Base-by-base conservation (phyloP, 2,888 invertebrate genomes). In the Deilephila elpenor region DNA sequence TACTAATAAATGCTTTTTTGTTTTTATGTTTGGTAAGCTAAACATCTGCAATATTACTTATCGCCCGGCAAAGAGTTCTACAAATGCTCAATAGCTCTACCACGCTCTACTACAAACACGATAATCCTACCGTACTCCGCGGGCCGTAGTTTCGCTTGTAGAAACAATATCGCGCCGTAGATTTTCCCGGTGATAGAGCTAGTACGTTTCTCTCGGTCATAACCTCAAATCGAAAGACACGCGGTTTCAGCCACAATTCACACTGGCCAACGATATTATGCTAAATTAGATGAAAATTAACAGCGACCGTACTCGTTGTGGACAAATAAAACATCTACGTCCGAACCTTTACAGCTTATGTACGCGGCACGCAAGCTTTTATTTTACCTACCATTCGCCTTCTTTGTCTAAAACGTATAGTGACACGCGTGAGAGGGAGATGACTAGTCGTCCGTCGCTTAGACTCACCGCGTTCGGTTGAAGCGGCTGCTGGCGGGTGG, bases 281-380 rank as follows among this genome's bases (percentile, higher is more conserved):
- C 82, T 74, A 86, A 89, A 90, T 89, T 88, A 91, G 91, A 86
- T 81, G 86, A 78, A 88, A 88, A 88, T 92, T 90, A 92, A 87
- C 90, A 91, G 25, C 91, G 86, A 87, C 84, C 81, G 79, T 79
- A 76, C 80, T 82, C 79, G 84, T 79, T 83, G 81, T 83, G 84
- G 84, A 86, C 88, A 89, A 91, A 91, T 89, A 89, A 88, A 84
- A 84, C 83, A 82, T 78, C 83, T 83, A 83, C 82, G 85, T 80
- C 84, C 83, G 80, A 80, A 78, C 78, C 87, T 84, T 85, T 87
- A 88, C 84, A 90, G 81, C 77, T 76, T 77, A 77, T 78, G 74
- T 72, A 74, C 37, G 61, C 29, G 71, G 82, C 86, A 84, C 84
- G 80, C 44, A 11, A 53, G 61, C 81, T 90, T 90, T 92, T 91